Conservation (phyloP, 2,113 vertebrate genomes). For the Rhabdornis inornatus region DNA sequence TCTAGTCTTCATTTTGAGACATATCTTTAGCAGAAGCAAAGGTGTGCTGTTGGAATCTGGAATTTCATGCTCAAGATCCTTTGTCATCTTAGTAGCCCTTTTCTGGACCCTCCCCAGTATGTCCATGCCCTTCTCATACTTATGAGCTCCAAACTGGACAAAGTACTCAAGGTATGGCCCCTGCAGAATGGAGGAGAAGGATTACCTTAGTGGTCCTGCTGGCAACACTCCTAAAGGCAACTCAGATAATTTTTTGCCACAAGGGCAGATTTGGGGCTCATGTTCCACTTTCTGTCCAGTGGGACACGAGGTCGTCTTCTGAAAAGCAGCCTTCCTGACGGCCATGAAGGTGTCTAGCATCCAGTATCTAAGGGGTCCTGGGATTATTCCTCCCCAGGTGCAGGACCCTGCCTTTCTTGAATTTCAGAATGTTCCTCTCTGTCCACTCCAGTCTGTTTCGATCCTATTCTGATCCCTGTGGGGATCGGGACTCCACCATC, state of each 20-base stretch:
- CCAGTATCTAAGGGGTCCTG: not conserved
- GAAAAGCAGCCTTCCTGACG: not conserved
- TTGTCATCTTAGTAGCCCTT: not conserved
- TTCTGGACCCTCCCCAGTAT: not conserved
- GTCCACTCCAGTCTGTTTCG: not conserved
- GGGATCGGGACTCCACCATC: not conserved
- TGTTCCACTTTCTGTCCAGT: not conserved
- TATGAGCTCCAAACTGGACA: not conserved
- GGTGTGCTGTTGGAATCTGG: not conserved
- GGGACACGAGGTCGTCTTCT: not conserved
- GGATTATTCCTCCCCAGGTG: not conserved
- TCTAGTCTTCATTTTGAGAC: not conserved
- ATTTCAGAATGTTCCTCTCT: not conserved
- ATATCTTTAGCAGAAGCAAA: not conserved
- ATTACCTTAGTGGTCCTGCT: not conserved
- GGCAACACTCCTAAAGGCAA: not conserved
- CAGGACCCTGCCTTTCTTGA: not conserved
- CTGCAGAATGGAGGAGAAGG: not conserved
- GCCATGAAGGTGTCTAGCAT: rapidly evolving
- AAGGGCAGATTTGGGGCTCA: not conserved
- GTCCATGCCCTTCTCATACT: not conserved
- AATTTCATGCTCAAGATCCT: not conserved
- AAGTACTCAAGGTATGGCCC: not conserved
- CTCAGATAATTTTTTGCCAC: not conserved
- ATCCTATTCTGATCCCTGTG: not conserved